A percentile compares a stretch with the other conserved stretches of the same genome.
These are phyloP conservation scores for Setophaga kirtlandii DNA, from an alignment of 2,113 vertebrate genomes.

Conservation along the genomic window DNA sequence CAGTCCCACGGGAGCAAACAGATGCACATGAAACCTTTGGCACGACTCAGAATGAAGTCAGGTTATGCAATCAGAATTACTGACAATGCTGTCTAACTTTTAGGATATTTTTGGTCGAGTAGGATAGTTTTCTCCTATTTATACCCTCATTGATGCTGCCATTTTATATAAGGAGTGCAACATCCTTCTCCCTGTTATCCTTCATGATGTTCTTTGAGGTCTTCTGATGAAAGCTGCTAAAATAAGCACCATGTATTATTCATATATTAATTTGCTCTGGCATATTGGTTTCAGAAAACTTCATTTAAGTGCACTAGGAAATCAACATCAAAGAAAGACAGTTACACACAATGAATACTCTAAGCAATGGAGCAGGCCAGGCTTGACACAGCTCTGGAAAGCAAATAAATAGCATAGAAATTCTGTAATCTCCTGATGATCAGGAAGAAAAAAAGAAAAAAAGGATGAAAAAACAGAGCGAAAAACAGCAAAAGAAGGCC, in stretches of 20 bases:
- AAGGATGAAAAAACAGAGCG: background rate
- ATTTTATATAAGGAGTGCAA: background rate
- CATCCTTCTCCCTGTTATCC: background rate
- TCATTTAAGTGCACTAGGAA: slow-evolving; percentile 35
- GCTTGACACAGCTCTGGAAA: slow-evolving; percentile 1
- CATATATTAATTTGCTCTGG: slow-evolving; percentile 39
- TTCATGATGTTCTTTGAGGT: background rate
- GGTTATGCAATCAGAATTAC: background rate
- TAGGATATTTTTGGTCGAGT: background rate
- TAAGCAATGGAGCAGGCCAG: background rate
- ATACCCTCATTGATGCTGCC: rapidly evolving
- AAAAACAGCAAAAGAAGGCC: background rate
- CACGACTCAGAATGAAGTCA: background rate
- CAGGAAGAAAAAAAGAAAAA: background rate
- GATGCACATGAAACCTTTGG: background rate
- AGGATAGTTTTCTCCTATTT: background rate
- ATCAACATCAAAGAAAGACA: slow-evolving; percentile 44
- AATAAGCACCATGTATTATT: slow-evolving; percentile 51
- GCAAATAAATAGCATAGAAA: background rate
- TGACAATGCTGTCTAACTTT: background rate
- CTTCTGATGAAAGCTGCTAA: slow-evolving; percentile 26
- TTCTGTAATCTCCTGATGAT: background rate
- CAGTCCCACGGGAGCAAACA: background rate
- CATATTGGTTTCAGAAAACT: slow-evolving; percentile 47
- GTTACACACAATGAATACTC: background rate